Conservation (phyloP, 2,888 invertebrate species). For the Metopia argyrocephala region DNA sequence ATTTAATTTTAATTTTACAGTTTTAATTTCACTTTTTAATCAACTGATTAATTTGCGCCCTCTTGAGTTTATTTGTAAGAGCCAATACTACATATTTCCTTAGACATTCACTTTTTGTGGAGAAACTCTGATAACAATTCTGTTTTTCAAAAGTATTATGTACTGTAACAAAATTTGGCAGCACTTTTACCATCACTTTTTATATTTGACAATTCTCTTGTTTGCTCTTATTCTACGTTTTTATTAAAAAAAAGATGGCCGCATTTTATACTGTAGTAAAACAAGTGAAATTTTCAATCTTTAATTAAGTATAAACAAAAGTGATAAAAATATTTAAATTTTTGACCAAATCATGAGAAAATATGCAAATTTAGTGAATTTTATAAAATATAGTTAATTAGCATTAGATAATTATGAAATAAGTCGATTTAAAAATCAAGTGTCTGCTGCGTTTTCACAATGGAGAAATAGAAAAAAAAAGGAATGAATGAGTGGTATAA, state of each 20-base stretch:
- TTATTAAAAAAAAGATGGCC: conserved; percentile 61
- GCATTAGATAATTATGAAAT: conserved; percentile 13
- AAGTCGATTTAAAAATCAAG: conserved; percentile 8
- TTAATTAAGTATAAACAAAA: conserved; percentile 46
- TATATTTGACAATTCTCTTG: conserved; percentile 43
- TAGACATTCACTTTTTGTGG: too few relatives aligned
- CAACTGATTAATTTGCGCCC: too few relatives aligned
- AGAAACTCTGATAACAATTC: background rate
- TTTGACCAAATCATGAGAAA: conserved; percentile 24
- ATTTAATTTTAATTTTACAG: too few relatives aligned
- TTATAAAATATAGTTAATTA: conserved; percentile 45
- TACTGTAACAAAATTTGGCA: conserved; percentile 53
- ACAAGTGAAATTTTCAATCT: conserved; percentile 57
- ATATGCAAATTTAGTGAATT: conserved; percentile 37
- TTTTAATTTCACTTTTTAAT: too few relatives aligned
- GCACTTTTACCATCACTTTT: conserved; percentile 19
- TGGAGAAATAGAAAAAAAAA: conserved; percentile 23
- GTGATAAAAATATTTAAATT: conserved; percentile 41
- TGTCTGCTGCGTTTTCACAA: conserved; percentile 51
- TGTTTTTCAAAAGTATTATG: too few relatives aligned
- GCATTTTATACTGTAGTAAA: conserved; percentile 54
- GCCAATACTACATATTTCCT: too few relatives aligned
- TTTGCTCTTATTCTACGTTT: conserved; percentile 31
- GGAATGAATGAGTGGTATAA: conserved; percentile 41
- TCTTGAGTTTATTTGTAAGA: too few relatives aligned